These are phyloP conservation scores for Dissostichus mawsoni DNA, from an alignment of 2,113 vertebrate genomes.

Conservation along the genomic window DNA sequence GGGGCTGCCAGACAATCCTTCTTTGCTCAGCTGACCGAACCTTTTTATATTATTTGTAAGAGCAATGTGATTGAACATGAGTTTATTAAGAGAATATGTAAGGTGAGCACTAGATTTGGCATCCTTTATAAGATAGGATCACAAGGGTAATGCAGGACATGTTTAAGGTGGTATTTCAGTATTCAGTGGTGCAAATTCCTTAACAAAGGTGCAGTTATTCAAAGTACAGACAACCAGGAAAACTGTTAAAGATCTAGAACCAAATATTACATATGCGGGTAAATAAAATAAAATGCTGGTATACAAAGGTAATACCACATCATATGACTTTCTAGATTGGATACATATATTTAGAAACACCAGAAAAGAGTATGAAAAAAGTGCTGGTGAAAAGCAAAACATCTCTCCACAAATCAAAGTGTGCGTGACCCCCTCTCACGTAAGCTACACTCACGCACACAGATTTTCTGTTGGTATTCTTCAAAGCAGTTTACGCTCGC, in stretches of 20 bases:
- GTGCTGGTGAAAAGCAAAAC: constrained; percentile 4
- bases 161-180: background rate
- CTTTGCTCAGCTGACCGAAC: background rate
- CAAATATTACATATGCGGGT: background rate
- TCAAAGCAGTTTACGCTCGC: constrained; percentile 11
- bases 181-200: background rate
- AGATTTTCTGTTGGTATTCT: constrained; percentile 47
- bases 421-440: constrained; percentile 10
- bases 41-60: no score
- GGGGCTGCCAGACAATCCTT: no score
- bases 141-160: background rate
- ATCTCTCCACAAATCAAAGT: constrained; percentile 28
- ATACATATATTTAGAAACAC: background rate
- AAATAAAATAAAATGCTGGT: no score
- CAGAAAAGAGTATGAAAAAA: background rate
- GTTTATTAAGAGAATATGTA: background rate
- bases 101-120: no score
- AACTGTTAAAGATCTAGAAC: no score
- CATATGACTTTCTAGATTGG: background rate
- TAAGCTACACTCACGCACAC: background rate
- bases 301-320: background rate
- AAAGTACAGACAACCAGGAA: background rate
- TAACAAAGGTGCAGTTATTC: background rate
- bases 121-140: background rate
- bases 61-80: background rate